Evolutionary conservation across 2,113 vertebrate genomes (phyloP).

Genomic region (Cynocephalus volans): DNA sequence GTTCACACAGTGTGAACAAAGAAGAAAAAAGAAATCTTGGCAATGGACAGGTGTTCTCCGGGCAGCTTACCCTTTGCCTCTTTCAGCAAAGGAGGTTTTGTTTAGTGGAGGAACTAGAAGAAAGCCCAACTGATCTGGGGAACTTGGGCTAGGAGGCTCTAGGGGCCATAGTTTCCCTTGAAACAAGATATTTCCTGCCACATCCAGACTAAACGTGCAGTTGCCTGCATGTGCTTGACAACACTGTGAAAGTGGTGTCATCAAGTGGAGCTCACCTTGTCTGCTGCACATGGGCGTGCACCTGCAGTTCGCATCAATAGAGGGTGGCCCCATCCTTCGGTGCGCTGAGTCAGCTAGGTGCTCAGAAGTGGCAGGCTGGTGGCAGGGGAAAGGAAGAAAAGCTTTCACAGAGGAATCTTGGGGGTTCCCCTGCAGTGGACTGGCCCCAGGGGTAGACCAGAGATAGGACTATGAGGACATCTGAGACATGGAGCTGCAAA

Average conservation of each 20-base stretch:
- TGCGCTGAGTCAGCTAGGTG: not conserved
- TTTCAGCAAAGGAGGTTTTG: not conserved
- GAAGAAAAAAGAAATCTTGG: conserved; percentile 1
- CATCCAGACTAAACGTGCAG: not conserved
- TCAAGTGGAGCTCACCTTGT: not conserved
- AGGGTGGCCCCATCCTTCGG: not conserved
- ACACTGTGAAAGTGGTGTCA: not conserved
- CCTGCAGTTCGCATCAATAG: not conserved
- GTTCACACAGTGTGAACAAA: not conserved
- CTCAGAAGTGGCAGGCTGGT: not conserved
- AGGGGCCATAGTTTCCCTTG: not conserved
- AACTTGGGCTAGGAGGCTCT: not conserved
- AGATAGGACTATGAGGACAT: not conserved
- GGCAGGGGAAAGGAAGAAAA: not conserved
- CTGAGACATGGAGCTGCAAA: not conserved
- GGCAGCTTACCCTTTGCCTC: not conserved
- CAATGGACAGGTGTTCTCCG: not conserved
- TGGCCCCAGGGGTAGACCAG: not conserved
- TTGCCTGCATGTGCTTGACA: not conserved
- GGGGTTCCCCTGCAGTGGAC: not conserved
- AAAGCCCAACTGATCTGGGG: not conserved
- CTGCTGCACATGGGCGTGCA: not conserved
- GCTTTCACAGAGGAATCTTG: conserved; percentile 25
- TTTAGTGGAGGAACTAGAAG: not conserved
- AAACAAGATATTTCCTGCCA: not conserved